Base-by-base conservation (phyloP, 2,113 vertebrate genomes). In the Lipophrys pholis region DNA sequence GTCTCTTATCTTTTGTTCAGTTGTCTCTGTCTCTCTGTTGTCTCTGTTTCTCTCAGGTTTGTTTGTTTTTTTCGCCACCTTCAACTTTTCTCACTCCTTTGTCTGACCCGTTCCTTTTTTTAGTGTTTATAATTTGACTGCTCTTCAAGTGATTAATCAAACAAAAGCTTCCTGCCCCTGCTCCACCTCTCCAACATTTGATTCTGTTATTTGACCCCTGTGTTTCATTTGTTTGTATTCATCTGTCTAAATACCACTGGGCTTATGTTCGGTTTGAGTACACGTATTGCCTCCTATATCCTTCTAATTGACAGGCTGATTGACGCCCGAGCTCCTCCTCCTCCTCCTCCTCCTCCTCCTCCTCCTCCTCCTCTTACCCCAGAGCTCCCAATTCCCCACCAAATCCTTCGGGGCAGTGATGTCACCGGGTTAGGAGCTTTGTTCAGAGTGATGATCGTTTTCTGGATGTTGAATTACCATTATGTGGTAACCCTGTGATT, bases 251-350 rank as follows among this genome's bases (percentile, higher is more conserved):
- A 81, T 57, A 74, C 70, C 7, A 11, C 30, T 14, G 38, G 49
- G 73, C 76, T 78, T 69, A 57, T 73, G 62, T 84, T 82, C 6
- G 51, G 10, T 70, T 81, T 77, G 50, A 54, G 48, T 16, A 72
- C 57, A 82, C 76, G 56, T 46, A 71, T 76, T 51, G 15, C 70
- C 46, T 64, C 69, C 69, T 54, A 10, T 78, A 10, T 78, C 42
- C 14, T 21, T 57, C 61, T 83, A 85, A 89, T 75, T 80, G 87
- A 65, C 81, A 69, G 61, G 51, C 35, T 79, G 75, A 86, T 51
- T 86, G 74, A 84, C 83, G 78, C 30, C 8, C 4, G 21, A 30
- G 21, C 21, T 11, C 12, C 63, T 56, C 52, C 59, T 55, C 53
- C 30, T 11, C 5, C 7, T 11, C 21, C 14, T 11, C 12, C 63